phyloP scores from a whole-genome alignment of 2,797 vertebrate species.

The Xerus rutilus region DNA sequence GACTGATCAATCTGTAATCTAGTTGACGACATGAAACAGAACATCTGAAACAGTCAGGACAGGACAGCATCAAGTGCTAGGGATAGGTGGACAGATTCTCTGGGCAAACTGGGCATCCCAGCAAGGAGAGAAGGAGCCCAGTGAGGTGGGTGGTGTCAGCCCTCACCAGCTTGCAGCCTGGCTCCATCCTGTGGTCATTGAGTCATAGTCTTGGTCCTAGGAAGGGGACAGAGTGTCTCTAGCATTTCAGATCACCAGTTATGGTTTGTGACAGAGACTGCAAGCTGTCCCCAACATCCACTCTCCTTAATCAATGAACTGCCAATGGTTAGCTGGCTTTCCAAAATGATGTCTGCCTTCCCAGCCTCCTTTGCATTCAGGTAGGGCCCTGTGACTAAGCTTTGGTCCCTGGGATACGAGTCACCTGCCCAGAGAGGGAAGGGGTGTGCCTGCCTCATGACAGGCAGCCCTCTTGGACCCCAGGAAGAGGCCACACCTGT shows the following conservation, averaged over 20 bases:
- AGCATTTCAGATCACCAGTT: neutral
- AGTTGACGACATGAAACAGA: neutral
- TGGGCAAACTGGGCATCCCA: rapidly evolving
- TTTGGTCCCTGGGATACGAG: neutral
- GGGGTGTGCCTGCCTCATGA: too few species aligned
- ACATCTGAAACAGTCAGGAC: neutral
- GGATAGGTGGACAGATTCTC: neutral
- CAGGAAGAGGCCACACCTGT: neutral
- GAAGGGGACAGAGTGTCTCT: neutral
- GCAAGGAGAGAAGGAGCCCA: neutral
- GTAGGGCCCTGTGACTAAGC: neutral
- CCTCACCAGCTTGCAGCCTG: neutral
- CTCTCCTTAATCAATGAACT: neutral
- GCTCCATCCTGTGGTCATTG: neutral
- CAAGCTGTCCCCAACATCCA: neutral
- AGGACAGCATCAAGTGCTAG: neutral
- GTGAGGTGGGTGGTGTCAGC: neutral
- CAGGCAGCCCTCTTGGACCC: rapidly evolving
- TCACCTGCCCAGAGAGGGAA: neutral
- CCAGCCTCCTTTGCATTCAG: neutral
- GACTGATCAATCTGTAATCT: neutral
- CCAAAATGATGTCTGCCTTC: neutral
- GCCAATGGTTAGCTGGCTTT: neutral
- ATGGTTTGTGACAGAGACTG: neutral
- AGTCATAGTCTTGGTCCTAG: neutral